Conservation (phyloP, 2,797 vertebrate genomes). For the Calcarius lapponicus region DNA sequence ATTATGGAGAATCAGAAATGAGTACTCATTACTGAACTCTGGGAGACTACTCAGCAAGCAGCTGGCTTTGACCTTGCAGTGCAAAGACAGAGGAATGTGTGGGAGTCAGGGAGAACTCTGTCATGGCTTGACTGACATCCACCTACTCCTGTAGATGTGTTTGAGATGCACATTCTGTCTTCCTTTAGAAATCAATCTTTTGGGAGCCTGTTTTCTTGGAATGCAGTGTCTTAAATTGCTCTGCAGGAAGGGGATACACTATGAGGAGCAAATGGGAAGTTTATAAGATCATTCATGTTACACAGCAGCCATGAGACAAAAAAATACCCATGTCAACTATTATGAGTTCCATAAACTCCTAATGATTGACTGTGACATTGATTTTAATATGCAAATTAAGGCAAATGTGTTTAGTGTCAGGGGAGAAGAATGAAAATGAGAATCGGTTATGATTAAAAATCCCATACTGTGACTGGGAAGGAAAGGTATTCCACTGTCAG, state of each 20-base stretch:
- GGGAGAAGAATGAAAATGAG: constrained; percentile 2
- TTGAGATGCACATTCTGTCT: neutral
- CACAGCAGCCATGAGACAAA: constrained; percentile 9
- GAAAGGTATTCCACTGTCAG: constrained; percentile 8
- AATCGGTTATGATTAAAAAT: neutral
- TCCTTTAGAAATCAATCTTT: constrained; percentile 17
- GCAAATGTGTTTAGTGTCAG: neutral
- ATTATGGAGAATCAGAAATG: neutral
- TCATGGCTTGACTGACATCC: constrained; percentile 11
- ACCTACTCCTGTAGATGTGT: neutral
- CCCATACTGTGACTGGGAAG: neutral
- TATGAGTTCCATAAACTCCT: constrained; percentile 22
- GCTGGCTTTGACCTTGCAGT: constrained; percentile 50
- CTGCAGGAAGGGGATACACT: neutral
- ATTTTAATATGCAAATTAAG: constrained; percentile 43
- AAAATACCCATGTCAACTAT: neutral
- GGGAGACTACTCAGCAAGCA: neutral
- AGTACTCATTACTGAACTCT: neutral
- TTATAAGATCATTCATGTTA: constrained; percentile 15
- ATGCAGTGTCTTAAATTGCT: constrained; percentile 18
- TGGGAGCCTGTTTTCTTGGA: neutral
- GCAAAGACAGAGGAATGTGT: neutral
- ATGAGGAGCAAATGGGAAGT: constrained; percentile 1
- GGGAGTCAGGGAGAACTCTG: neutral
- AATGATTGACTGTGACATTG: constrained; percentile 27